Evolutionary conservation across 2,888 invertebrate species (phyloP).

Genomic region (Allygus modestus): DNA sequence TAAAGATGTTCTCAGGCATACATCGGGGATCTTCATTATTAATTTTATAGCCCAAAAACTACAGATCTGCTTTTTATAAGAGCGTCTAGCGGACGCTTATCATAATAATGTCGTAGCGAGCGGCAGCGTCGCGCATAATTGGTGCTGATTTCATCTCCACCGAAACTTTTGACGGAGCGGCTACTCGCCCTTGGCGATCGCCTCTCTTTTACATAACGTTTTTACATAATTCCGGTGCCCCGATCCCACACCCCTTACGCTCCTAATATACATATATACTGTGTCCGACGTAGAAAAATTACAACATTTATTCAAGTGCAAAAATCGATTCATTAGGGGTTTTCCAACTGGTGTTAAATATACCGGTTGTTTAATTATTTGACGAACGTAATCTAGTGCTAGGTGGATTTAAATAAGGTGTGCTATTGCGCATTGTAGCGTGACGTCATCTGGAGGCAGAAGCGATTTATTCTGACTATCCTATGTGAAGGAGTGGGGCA

Average conservation of each 20-base stretch:
- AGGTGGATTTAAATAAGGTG: no score
- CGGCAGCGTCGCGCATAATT: conserved; percentile 42
- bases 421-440: no score
- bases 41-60: conserved; percentile 4
- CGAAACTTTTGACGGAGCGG: conserved; percentile 13
- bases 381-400: no score
- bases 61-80: conserved; percentile 15
- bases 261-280: no score
- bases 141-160: conserved; percentile 51
- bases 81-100: background rate
- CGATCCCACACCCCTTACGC: background rate
- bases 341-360: no score
- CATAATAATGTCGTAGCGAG: conserved; percentile 41
- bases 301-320: no score
- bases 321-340: no score
- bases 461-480: no score
- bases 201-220: conserved; percentile 6
- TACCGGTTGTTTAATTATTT: no score
- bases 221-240: conserved; percentile 11
- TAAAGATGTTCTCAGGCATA: background rate
- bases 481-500: no score
- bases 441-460: no score
- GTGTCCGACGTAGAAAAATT: no score
- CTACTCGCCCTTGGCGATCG: background rate
- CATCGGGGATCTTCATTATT: conserved; percentile 6